phyloP scores from a whole-genome alignment of 2,888 invertebrate species.

The Synergus itoensis region DNA sequence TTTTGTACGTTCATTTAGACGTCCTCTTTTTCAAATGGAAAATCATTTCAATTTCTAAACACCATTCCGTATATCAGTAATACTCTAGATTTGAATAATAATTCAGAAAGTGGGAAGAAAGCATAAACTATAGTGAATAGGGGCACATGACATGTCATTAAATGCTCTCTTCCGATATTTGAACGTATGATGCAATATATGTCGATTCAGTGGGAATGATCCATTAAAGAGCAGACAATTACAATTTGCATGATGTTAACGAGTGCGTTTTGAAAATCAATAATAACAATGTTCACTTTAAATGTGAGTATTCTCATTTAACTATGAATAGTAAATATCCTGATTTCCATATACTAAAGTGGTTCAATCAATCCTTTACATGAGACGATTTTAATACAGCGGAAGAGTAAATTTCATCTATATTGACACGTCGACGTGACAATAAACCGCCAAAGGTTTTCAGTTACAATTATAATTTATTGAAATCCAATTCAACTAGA shows the following conservation, averaged over 20 bases:
- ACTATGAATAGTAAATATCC: not conserved
- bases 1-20: no score
- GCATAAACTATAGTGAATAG: not conserved
- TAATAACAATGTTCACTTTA: conserved; percentile 42
- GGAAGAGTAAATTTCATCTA: not conserved
- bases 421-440: not conserved
- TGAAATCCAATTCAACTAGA: not conserved
- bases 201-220: not conserved
- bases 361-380: not conserved
- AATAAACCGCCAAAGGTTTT: not conserved
- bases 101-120: no score
- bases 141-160: not conserved
- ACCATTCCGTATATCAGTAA: no score
- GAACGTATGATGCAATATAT: not conserved
- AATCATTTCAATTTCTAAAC: no score
- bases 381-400: not conserved
- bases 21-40: no score
- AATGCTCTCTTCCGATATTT: not conserved
- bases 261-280: conserved; percentile 45
- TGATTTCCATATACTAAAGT: not conserved
- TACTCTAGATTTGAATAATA: no score
- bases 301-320: conserved; percentile 27
- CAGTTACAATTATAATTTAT: not conserved
- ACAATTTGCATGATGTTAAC: conserved; percentile 49
- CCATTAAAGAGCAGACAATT: conserved; percentile 40